A percentile compares a stretch with the other conserved stretches of the same genome.
phyloP scores from a whole-genome alignment of 2,797 vertebrate species.

The Danio choprae region DNA sequence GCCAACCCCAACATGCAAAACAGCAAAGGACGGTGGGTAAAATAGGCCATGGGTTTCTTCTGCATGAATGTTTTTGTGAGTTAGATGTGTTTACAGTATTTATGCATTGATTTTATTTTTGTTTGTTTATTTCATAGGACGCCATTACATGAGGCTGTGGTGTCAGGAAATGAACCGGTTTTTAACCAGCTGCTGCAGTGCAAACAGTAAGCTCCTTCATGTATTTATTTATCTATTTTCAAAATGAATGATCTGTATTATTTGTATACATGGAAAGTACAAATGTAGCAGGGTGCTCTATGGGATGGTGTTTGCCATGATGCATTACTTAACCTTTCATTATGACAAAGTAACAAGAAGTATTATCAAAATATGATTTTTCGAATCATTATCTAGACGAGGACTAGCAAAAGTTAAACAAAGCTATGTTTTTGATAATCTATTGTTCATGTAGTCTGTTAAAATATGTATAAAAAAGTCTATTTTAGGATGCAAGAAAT shows the following conservation, averaged over 20 bases:
- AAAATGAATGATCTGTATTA: background rate
- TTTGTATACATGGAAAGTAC: background rate
- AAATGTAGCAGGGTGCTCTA: background rate
- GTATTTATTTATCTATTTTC: background rate
- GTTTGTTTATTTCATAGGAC: conserved; percentile 76
- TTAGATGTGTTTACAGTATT: background rate
- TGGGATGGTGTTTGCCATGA: background rate
- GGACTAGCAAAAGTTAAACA: background rate
- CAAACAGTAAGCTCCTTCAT: conserved; percentile 88
- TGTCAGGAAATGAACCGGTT: conserved; percentile 91
- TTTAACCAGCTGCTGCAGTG: conserved; percentile 95
- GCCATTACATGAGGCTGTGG: conserved; percentile 89
- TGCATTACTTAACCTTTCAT: background rate
- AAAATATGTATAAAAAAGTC: background rate
- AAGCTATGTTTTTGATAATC: background rate
- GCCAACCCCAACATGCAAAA: conserved; percentile 98
- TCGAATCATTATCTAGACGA: background rate
- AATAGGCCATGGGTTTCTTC: background rate
- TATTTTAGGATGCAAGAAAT: background rate
- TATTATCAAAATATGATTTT: background rate
- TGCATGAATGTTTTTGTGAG: background rate
- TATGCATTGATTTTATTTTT: background rate
- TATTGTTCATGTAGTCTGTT: background rate
- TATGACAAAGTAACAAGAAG: background rate
- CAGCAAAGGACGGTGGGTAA: conserved; percentile 88